Evolutionary conservation across 2,113 vertebrate genomes (phyloP).

Genomic region (Mormoops blainvillei): DNA sequence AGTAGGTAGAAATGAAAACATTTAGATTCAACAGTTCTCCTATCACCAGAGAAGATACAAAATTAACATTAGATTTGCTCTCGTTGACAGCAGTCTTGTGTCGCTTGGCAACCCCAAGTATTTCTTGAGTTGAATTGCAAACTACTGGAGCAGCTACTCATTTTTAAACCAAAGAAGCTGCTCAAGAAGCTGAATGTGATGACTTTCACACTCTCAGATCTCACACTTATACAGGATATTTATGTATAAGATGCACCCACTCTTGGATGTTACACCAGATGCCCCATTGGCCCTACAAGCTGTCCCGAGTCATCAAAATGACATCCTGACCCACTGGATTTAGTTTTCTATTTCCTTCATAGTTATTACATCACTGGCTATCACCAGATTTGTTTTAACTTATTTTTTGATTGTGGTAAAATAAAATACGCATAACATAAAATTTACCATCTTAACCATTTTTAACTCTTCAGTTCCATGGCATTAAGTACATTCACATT

Average conservation of each 20-base stretch:
- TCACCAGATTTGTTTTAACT: neutral
- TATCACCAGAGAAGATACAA: neutral
- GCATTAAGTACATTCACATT: neutral
- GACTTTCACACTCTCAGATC: neutral
- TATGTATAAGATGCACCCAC: neutral
- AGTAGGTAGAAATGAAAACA: slow-evolving; percentile 28
- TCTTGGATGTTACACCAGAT: neutral
- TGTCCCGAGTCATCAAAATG: neutral
- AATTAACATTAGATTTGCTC: slow-evolving; percentile 28
- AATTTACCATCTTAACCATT: neutral
- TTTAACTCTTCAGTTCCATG: neutral
- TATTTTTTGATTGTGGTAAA: neutral
- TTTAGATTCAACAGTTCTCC: slow-evolving; percentile 14
- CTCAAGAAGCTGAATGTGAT: neutral
- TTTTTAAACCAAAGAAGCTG: neutral
- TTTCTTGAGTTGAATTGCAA: neutral
- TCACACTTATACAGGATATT: neutral
- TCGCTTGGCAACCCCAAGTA: slow-evolving; percentile 44
- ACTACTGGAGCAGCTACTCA: neutral
- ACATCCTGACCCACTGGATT: neutral
- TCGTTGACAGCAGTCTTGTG: neutral
- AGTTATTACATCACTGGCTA: neutral
- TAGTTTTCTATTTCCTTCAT: neutral
- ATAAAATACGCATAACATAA: neutral
- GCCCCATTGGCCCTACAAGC: neutral